These are phyloP conservation scores for Physella acuta DNA, from an alignment of 1,140 invertebrate species.

Conservation along the genomic window DNA sequence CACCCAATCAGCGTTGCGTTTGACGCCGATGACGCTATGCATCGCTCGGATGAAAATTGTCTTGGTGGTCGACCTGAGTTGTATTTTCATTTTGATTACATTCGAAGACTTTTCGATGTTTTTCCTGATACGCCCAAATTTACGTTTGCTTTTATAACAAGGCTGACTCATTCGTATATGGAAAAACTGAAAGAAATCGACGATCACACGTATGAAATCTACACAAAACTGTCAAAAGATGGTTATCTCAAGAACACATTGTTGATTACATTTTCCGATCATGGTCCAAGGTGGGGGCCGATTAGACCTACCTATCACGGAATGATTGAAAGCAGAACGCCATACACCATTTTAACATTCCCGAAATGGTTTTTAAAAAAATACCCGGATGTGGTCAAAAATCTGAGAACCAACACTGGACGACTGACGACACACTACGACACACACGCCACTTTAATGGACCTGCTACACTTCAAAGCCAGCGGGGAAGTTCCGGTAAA, in stretches of 20 bases:
- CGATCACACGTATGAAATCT: conserved; percentile 5
- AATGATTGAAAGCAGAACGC: neutral
- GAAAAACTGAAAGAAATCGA: neutral
- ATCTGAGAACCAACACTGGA: neutral
- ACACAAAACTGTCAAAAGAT: neutral
- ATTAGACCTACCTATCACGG: neutral
- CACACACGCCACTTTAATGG: neutral
- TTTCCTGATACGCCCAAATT: neutral
- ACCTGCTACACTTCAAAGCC: conserved; percentile 12
- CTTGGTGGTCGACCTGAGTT: neutral
- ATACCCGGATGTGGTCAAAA: no score
- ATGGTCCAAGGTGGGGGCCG: neutral
- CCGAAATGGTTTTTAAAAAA: no score
- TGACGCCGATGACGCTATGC: neutral
- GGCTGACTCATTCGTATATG: neutral
- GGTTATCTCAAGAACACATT: conserved; percentile 1
- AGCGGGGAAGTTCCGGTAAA: no score
- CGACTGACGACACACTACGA: no score
- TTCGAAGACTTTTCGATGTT: neutral
- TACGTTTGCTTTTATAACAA: neutral
- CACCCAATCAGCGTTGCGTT: neutral
- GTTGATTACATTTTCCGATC: no score
- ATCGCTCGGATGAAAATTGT: neutral
- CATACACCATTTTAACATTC: no score
- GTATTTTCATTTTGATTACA: neutral